Percentiles rank a stretch among this genome's conserved stretches.
Conservation (phyloP, 1,140 invertebrate genomes). For the Zaprionus kolodkinae region DNA sequence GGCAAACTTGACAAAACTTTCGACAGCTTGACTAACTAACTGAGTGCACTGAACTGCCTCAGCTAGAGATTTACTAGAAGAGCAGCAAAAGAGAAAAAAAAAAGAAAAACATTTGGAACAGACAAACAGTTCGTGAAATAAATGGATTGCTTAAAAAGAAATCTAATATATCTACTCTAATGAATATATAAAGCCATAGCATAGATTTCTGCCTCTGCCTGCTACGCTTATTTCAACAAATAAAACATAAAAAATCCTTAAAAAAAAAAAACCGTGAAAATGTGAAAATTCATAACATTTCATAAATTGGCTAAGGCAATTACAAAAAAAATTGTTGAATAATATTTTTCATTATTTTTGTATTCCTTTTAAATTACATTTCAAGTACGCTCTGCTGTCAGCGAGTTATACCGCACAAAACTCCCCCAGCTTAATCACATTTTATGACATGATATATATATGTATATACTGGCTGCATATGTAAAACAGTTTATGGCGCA, state of each 20-base stretch:
- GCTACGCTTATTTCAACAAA: too few species aligned
- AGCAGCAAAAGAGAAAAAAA: too few species aligned
- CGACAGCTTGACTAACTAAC: constrained; percentile 13
- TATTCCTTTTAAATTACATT: too few species aligned
- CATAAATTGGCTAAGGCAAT: not conserved
- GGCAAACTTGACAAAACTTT: constrained; percentile 25
- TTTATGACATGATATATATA: constrained; percentile 5
- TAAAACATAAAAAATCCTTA: too few species aligned
- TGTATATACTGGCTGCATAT: not conserved
- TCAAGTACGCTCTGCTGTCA: not conserved
- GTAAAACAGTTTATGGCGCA: constrained; percentile 9
- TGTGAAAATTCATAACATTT: not conserved
- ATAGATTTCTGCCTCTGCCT: too few species aligned
- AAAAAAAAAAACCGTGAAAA: too few species aligned
- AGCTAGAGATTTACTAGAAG: constrained; percentile 34
- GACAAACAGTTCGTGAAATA: not conserved
- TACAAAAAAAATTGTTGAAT: not conserved
- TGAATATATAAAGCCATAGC: not conserved
- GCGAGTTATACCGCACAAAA: not conserved
- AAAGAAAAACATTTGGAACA: not conserved
- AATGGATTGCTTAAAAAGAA: not conserved
- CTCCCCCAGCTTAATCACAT: constrained; percentile 9
- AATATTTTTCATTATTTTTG: not conserved
- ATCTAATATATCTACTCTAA: not conserved
- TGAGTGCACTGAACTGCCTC: not conserved